phyloP scores from a whole-genome alignment of 2,113 vertebrate genomes.

The Callipepla squamata region DNA sequence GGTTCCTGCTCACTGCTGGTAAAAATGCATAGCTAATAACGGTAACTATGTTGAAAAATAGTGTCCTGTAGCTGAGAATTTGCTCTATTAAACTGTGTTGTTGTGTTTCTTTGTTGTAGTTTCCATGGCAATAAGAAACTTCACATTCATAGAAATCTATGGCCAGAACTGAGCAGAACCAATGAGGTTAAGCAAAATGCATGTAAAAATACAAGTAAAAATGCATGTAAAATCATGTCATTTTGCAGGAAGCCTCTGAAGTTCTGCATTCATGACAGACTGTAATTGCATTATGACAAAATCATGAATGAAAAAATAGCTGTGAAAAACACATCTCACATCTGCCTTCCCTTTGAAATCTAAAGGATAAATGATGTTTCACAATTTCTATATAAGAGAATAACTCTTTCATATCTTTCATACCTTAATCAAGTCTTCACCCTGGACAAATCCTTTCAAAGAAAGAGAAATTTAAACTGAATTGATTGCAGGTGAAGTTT shows the following conservation, averaged over 20 bases:
- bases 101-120: too few relatives aligned
- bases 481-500: background rate
- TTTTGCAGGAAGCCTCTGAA: background rate
- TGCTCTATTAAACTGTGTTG: too few relatives aligned
- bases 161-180: fast-evolving
- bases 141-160: too few relatives aligned
- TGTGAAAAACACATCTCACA: background rate
- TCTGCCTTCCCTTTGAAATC: background rate
- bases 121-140: too few relatives aligned
- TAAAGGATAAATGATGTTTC: background rate
- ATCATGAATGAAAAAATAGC: background rate
- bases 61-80: too few relatives aligned
- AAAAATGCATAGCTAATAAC: too few relatives aligned
- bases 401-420: background rate
- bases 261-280: background rate
- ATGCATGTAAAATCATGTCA: background rate
- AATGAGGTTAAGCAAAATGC: background rate
- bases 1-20: too few relatives aligned
- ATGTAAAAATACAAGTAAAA: background rate
- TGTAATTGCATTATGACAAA: background rate
- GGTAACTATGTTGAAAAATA: too few relatives aligned
- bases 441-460: background rate
- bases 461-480: background rate
- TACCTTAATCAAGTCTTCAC: background rate
- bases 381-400: background rate